Conservation (phyloP, 2,888 invertebrate species). For the Amblyjoppa fuscipennis region DNA sequence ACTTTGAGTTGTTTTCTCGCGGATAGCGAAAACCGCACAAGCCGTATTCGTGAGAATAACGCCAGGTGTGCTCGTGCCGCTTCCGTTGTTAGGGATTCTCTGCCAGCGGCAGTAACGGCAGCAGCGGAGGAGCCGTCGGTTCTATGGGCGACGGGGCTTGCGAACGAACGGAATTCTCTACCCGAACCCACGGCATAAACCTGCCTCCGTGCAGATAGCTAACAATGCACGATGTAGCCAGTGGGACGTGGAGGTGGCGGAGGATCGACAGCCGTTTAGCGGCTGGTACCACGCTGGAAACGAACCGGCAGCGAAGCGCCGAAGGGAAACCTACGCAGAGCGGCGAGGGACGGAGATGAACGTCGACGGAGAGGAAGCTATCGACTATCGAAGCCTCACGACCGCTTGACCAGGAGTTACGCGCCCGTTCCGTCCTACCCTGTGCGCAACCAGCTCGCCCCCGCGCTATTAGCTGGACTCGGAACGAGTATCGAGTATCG, state of each 20-base stretch:
- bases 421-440: conserved; percentile 38
- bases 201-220: conserved; percentile 45
- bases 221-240: conserved; percentile 45
- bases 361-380: conserved; percentile 54
- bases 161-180: conserved; percentile 43
- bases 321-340: conserved; percentile 48
- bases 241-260: conserved; percentile 15
- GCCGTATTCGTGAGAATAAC: conserved; percentile 56
- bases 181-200: conserved; percentile 48
- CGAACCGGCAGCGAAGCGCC: conserved; percentile 6
- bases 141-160: background rate
- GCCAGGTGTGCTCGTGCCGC: conserved; percentile 56
- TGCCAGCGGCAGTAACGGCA: conserved; percentile 7
- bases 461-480: conserved; percentile 45
- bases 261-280: conserved; percentile 75
- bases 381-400: conserved; percentile 78
- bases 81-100: conserved; percentile 50
- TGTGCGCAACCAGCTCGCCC: conserved; percentile 16
- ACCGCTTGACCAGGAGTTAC: conserved; percentile 71
- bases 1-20: background rate
- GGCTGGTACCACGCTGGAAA: conserved; percentile 52
- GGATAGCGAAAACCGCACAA: conserved; percentile 7
- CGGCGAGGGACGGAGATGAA: background rate
- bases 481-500: conserved; percentile 73
- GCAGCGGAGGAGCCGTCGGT: background rate